phyloP scores from a whole-genome alignment of 2,113 vertebrate genomes.

The Percina caprodes region DNA sequence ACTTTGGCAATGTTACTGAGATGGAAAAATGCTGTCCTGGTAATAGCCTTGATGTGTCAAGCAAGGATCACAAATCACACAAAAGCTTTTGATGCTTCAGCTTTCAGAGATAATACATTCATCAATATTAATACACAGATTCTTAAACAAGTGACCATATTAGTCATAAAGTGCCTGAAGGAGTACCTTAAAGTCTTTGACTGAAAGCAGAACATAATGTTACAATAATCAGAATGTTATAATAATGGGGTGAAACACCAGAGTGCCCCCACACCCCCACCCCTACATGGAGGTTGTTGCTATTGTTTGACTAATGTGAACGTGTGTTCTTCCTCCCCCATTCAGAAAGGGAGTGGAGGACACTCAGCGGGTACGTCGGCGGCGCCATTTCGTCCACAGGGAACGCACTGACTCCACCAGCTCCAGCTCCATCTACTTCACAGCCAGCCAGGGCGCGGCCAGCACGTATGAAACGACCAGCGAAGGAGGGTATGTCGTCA shows the following conservation, averaged over 20 bases:
- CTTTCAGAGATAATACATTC: too few relatives aligned
- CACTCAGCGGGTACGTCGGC: constrained; percentile 83
- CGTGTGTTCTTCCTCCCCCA: neutral
- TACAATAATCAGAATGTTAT: neutral
- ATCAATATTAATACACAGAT: too few relatives aligned
- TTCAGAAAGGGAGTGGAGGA: constrained; percentile 90
- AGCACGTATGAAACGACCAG: constrained; percentile 88
- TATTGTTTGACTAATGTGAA: neutral
- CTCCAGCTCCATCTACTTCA: constrained; percentile 97
- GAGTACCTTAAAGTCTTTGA: neutral
- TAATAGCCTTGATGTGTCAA: too few relatives aligned
- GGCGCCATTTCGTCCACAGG: constrained; percentile 80
- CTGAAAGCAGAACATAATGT: neutral
- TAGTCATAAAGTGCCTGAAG: neutral
- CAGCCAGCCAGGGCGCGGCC: constrained; percentile 84
- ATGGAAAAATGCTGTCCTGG: too few relatives aligned
- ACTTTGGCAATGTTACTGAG: too few relatives aligned
- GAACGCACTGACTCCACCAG: constrained; percentile 91
- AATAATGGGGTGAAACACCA: neutral
- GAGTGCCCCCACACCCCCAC: neutral
- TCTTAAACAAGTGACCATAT: too few relatives aligned
- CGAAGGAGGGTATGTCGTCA: constrained; percentile 89
- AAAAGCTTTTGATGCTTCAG: too few relatives aligned
- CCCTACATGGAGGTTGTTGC: neutral
- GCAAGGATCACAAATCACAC: too few relatives aligned